Base-by-base conservation (phyloP, 2,888 invertebrate genomes). In the Crepidodera aurea region DNA sequence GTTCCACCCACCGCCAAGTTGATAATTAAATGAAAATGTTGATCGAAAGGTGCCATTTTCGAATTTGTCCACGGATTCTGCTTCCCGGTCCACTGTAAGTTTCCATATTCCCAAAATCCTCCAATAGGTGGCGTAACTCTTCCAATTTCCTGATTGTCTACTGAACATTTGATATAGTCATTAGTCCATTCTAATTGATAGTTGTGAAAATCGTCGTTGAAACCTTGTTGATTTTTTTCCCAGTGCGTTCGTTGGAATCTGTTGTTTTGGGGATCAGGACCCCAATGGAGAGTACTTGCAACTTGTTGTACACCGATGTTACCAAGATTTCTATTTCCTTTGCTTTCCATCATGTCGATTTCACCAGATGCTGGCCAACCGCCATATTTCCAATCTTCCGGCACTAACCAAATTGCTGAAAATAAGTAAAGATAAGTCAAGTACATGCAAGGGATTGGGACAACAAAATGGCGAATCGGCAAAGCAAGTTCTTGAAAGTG, bases 291-390 rank as follows among this genome's bases (percentile, higher is more conserved):
- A 0, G 90, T 89, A 3, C 86, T 84, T 15, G 84, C 84, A 7
- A 83, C 82, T 75, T 85, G 84, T 70, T 88, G 84, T 1, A 82
- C 81, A 8, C 89, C 89, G 69, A 88, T 86, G 16, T 70, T 71
- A 1, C 18, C 29, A 32, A 76, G 63, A 13, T 84, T 77, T 22
- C 81, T 80, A 75, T 88, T 88, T 50, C 90, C 90, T 27, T 90
- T 83, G 18, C 86, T 84, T 77, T 90, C 90, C 63, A 86, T 82
- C 34, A 91, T 77, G 73, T 90, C 90, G 62, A 91, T 90, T 81
- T 90, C 90, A 2, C 90, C 91, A 13, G 89, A 90, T 4, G 86
- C 77, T 1, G 90, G 90, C 90, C 90, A 90, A 0, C 82, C 78
- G 2, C 90, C 90, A 74, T 90, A 91, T 0, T 76, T 77, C 72